Percentiles rank a stretch among this genome's conserved stretches.
These are phyloP conservation scores for Nothoprocta perdicaria DNA, from an alignment of 2,113 vertebrate genomes.

Conservation along the genomic window DNA sequence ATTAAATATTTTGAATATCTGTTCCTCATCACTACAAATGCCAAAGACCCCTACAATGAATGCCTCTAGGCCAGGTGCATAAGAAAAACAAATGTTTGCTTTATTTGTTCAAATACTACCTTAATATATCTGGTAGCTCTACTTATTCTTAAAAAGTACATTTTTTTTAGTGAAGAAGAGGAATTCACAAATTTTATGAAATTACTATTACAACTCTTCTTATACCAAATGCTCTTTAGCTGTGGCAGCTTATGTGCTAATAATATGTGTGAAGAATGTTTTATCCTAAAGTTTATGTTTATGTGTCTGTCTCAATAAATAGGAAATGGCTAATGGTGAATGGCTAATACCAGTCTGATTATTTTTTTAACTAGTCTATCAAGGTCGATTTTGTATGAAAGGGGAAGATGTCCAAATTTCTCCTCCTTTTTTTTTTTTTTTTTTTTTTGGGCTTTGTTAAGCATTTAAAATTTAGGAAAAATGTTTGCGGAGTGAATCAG, in stretches of 20 bases:
- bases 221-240: neutral
- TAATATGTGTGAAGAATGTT: neutral
- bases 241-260: neutral
- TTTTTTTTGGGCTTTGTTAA: neutral
- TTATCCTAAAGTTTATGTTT: neutral
- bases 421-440: neutral
- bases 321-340: neutral
- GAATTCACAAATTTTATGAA: neutral
- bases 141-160: neutral
- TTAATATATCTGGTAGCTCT: neutral
- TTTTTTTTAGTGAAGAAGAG: fast-evolving
- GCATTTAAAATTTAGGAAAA: neutral
- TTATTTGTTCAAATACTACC: neutral
- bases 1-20: neutral
- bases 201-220: neutral
- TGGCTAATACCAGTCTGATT: neutral
- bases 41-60: neutral
- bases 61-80: neutral
- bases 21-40: neutral
- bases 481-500: neutral
- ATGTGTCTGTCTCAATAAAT: neutral
- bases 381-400: neutral
- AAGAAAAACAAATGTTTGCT: neutral
- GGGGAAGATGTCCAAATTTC: neutral
- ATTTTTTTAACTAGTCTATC: neutral